Evolutionary conservation across 2,113 vertebrate species (phyloP).

Genomic region (Prinia subflava): DNA sequence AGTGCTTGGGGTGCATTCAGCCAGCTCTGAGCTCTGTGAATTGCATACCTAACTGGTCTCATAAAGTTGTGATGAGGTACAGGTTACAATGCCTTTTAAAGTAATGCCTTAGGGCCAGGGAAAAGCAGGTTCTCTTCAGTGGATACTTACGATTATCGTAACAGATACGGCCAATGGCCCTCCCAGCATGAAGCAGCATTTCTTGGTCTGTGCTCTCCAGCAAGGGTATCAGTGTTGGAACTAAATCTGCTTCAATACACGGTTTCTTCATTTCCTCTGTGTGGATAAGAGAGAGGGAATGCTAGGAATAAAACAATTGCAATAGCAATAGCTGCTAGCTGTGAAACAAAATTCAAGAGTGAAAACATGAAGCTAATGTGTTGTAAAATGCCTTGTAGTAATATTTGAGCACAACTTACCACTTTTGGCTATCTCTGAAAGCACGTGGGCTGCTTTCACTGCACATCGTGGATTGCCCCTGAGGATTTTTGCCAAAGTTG

Average conservation of each 20-base stretch:
- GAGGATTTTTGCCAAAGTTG: slow-evolving; percentile 71
- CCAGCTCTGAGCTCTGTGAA: not conserved
- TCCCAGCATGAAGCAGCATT: slow-evolving; percentile 81
- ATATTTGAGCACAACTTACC: slow-evolving; percentile 59
- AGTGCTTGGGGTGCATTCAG: not conserved
- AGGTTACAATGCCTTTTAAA: not conserved
- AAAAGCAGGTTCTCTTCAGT: not conserved
- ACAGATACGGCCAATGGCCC: slow-evolving; percentile 88
- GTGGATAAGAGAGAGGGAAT: not conserved
- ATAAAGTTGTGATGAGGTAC: not conserved
- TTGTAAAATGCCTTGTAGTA: not conserved
- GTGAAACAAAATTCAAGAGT: not conserved
- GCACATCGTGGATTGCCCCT: slow-evolving; percentile 67
- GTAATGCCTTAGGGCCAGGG: not conserved
- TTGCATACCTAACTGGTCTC: not conserved
- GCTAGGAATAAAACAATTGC: not conserved
- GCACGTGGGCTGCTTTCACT: slow-evolving; percentile 77
- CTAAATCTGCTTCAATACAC: slow-evolving; percentile 82
- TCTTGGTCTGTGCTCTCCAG: slow-evolving; percentile 80
- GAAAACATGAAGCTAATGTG: not conserved
- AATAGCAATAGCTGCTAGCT: not conserved
- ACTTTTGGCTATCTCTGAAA: slow-evolving; percentile 84
- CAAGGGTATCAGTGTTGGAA: slow-evolving; percentile 77
- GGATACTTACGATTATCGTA: slow-evolving; percentile 81
- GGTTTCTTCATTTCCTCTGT: slow-evolving; percentile 78